Evolutionary conservation across 2,113 vertebrate genomes (phyloP), one percentile per base, ranked within the genome.

Genomic region (Fregetta grallaria): DNA sequence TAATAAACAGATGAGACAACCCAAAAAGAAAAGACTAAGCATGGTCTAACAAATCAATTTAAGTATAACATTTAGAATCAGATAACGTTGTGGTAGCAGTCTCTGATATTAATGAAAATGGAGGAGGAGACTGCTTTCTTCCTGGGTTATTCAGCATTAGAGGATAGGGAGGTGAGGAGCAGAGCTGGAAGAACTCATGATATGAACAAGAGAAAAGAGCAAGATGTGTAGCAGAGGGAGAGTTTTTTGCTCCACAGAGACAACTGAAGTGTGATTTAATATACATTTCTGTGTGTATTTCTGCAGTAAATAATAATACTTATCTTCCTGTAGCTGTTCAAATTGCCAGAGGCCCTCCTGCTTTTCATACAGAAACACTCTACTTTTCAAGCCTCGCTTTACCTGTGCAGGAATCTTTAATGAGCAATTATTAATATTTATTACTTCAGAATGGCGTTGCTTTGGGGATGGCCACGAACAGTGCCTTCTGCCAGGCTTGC

Each of bases 401-500:
- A 81, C 73, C 80, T 92, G 36, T 44, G 80, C 80, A 89, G 52
- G 32, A 67, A 85, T 91, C 70, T 89, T 91, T 81, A 95, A 63
- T 56, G 49, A 89, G 65, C 38, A 63, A 52, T 81, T 63, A 92
- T 95, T 96, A 92, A 95, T 97, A 95, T 97, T 94, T 96, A 95
- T 95, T 91, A 74, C 80, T 53, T 91, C 63, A 67, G 86, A 94
- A 74, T 0, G 0, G 34, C 62, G 27, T 50, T 84, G 32, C 93
- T 92, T 85, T 95, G 81, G 81, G 90, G 42, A 86, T 3, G 15
- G 78, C 87, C 36, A 12, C 45, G 70, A 95, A 61, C 70, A 66
- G 63, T 63, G 76, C 68, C 73, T 96, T 95, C 93, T 90, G 71
- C 81, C 70, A 94, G 84, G 81, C 87, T 14, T 85, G 85, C 75